Conservation (phyloP, 2,113 vertebrate species). For the Sinosuthora webbiana region DNA sequence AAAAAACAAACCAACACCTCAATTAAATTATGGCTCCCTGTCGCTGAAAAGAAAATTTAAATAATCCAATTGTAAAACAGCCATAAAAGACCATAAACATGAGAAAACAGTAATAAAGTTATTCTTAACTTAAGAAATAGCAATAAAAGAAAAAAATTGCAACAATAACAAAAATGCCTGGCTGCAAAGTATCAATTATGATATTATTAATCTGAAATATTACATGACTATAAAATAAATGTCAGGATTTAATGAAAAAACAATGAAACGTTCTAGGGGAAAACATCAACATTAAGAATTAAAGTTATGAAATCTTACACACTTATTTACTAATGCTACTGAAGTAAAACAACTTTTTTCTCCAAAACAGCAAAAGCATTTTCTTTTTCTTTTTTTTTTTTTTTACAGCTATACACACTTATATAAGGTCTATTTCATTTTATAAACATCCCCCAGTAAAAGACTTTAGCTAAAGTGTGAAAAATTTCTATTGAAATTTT, state of each 20-base stretch:
- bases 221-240: background rate
- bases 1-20: too few relatives aligned
- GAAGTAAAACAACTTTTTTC: background rate
- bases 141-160: background rate
- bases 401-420: background rate
- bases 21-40: background rate
- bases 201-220: background rate
- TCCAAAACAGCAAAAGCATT: background rate
- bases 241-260: background rate
- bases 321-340: background rate
- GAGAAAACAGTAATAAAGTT: background rate
- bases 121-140: background rate
- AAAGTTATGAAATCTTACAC: background rate
- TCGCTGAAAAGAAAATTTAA: background rate
- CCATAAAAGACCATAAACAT: background rate
- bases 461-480: background rate
- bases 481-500: background rate
- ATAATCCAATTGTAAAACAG: background rate
- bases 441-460: background rate
- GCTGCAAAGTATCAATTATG: background rate
- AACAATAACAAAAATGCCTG: background rate
- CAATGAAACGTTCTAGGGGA: background rate
- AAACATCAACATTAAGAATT: background rate
- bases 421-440: background rate
- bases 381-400: background rate